Percentiles rank a stretch among this genome's conserved stretches.
These are phyloP conservation scores for Caenorhabditis sp. DNA, from an alignment of 2,888 invertebrate species.

Conservation along the genomic window DNA sequence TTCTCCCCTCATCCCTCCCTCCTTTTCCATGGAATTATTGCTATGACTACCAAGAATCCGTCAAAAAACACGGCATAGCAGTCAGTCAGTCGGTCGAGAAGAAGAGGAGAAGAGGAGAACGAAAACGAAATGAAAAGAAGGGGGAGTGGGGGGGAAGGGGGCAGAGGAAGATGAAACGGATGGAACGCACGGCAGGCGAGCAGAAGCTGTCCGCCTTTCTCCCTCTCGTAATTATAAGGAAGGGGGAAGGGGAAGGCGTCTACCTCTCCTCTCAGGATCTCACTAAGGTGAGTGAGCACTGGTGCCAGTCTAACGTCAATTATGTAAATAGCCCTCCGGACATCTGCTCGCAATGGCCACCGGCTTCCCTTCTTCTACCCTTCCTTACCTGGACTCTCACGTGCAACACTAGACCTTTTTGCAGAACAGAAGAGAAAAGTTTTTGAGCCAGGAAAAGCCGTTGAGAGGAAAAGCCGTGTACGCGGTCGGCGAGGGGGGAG, in stretches of 20 bases:
- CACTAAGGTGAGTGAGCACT: constrained; percentile 18
- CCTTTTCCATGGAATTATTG: constrained; percentile 38
- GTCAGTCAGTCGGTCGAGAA: constrained; percentile 9
- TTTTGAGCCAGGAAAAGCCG: no score
- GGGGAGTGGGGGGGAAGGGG: neutral
- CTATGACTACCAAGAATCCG: constrained; percentile 53
- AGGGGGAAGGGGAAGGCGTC: constrained; percentile 49
- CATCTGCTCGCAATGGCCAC: constrained; percentile 47
- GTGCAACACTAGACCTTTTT: no score
- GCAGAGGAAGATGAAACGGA: constrained; percentile 30
- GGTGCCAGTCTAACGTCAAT: constrained; percentile 38
- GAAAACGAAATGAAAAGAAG: no score
- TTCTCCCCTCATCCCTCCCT: neutral
- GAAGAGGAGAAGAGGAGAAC: neutral
- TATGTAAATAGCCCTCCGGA: constrained; percentile 49
- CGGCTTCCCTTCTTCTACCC: neutral
- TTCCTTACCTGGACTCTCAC: constrained; percentile 16
- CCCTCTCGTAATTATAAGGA: constrained; percentile 48
- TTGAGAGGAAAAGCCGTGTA: no score
- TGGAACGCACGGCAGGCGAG: constrained; percentile 28
- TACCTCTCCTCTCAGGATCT: constrained; percentile 1
- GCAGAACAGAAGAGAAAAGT: no score
- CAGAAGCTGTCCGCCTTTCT: constrained; percentile 1
- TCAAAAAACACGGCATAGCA: constrained; percentile 32
- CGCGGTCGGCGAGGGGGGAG: neutral